Evolutionary conservation across 2,888 invertebrate species (phyloP).

Genomic region (Acanthosepion lycidas): DNA sequence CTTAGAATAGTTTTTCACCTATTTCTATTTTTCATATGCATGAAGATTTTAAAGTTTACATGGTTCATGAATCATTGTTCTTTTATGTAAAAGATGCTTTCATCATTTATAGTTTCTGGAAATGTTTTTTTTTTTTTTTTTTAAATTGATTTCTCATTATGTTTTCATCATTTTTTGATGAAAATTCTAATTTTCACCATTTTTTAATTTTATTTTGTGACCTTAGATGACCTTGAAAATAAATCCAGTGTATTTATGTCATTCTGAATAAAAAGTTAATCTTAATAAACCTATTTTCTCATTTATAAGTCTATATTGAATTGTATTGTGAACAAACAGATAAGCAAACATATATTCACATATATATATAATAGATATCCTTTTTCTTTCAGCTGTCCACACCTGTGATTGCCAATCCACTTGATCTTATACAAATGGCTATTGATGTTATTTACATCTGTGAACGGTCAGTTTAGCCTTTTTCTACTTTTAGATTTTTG

Average conservation of each 20-base stretch:
- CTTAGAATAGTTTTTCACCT: too few relatives aligned
- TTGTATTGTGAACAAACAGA: neutral
- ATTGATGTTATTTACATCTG: constrained; percentile 82
- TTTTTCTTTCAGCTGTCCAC: constrained; percentile 59
- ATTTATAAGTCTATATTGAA: neutral
- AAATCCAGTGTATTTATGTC: neutral
- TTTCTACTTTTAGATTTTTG: neutral
- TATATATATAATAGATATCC: too few relatives aligned
- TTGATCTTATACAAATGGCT: constrained; percentile 79
- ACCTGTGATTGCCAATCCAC: constrained; percentile 76
- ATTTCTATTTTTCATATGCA: too few relatives aligned
- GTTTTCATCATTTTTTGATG: too few relatives aligned
- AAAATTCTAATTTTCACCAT: too few relatives aligned
- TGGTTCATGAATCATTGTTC: too few relatives aligned
- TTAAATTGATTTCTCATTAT: too few relatives aligned
- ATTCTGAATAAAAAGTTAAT: neutral
- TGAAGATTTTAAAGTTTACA: too few relatives aligned
- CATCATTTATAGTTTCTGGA: too few relatives aligned
- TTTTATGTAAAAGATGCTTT: too few relatives aligned
- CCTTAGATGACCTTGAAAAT: neutral
- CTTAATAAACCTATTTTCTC: neutral
- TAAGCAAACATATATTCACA: too few relatives aligned
- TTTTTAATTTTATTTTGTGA: neutral
- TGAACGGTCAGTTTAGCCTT: constrained; percentile 68
- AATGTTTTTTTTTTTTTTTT: too few relatives aligned